Percentiles rank a stretch among this genome's conserved stretches.
Evolutionary conservation across 2,888 invertebrate species (phyloP).

Genomic region (Dynastes hyllus): DNA sequence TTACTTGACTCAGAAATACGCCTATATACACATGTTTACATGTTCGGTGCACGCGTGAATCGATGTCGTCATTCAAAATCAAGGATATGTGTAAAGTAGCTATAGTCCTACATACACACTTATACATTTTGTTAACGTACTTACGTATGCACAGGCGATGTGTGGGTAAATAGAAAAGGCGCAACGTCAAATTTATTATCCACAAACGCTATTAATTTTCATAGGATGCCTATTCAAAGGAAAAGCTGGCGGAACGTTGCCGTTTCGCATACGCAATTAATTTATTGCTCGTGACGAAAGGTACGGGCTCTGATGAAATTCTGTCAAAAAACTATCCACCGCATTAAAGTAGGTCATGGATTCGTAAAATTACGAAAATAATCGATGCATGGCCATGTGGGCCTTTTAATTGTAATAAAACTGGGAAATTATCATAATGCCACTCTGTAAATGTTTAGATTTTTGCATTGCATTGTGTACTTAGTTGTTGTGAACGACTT

Average conservation of each 20-base stretch:
- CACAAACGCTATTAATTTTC: neutral
- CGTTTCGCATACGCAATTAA: neutral
- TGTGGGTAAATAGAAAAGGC: neutral
- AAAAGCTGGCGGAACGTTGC: neutral
- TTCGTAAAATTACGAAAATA: constrained; percentile 18
- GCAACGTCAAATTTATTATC: neutral
- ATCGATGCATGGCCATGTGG: neutral
- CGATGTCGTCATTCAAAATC: constrained; percentile 2
- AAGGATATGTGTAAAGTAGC: neutral
- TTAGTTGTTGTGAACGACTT: neutral
- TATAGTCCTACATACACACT: neutral
- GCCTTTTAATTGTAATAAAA: constrained; percentile 4
- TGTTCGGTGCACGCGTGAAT: neutral
- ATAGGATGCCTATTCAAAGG: neutral
- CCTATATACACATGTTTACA: neutral
- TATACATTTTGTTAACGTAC: neutral
- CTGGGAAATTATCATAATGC: neutral
- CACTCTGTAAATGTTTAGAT: neutral
- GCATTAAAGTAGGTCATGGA: constrained; percentile 21
- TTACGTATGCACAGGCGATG: no score
- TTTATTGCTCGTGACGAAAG: constrained; percentile 11
- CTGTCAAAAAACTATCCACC: neutral
- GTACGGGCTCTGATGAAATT: constrained; percentile 7
- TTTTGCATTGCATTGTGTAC: neutral
- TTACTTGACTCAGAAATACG: neutral